These are phyloP conservation scores for Octodonta nipae DNA, from an alignment of 2,888 invertebrate species.

Conservation along the genomic window DNA sequence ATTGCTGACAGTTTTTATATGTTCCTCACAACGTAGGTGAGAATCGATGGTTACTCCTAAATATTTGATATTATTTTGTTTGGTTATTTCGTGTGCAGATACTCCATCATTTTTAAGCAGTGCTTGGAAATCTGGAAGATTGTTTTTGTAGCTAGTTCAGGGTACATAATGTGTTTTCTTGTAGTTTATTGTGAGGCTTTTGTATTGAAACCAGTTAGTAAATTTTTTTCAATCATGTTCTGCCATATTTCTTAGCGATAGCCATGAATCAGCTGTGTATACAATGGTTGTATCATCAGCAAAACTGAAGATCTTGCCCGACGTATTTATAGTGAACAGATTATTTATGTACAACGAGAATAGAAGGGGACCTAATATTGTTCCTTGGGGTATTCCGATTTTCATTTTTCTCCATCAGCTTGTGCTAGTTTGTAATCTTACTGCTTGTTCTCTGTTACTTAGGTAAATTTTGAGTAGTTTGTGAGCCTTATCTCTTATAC, in stretches of 20 bases:
- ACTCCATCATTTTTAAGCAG: neutral
- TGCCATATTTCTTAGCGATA: neutral
- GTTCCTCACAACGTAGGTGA: no score
- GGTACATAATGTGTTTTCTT: neutral
- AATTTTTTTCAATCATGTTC: neutral
- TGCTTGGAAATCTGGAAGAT: neutral
- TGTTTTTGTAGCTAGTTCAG: neutral
- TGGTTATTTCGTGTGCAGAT: no score
- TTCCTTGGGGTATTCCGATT: no score
- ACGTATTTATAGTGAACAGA: neutral
- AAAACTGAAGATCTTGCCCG: constrained; percentile 1
- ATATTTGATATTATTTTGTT: no score
- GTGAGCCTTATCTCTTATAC: no score
- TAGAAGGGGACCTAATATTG: neutral
- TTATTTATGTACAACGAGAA: constrained; percentile 1
- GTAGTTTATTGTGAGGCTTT: neutral
- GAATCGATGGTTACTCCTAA: no score
- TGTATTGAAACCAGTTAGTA: neutral
- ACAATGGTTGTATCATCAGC: neutral
- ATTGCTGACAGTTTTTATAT: no score
- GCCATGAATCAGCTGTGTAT: constrained; percentile 3
- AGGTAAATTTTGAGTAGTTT: no score
- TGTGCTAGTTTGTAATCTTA: no score
- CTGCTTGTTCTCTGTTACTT: no score
- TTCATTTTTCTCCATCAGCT: no score